These are phyloP conservation scores for Clarias gariepinus DNA, from an alignment of 2,113 vertebrate species.

Conservation along the genomic window DNA sequence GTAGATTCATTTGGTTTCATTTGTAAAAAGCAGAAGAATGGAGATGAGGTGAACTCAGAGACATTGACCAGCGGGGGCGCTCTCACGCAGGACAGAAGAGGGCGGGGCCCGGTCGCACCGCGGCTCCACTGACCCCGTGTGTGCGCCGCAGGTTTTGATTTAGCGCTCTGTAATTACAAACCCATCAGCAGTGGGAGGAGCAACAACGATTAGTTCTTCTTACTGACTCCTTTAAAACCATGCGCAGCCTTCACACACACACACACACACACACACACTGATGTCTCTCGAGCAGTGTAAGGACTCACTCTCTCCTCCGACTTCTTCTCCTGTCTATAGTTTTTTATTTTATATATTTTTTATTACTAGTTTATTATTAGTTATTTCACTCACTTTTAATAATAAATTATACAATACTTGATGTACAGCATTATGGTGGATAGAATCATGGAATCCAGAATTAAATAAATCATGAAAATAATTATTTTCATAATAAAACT, in stretches of 20 bases:
- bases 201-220: neutral
- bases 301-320: constrained; percentile 42
- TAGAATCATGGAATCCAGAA: too few species aligned
- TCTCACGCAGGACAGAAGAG: neutral
- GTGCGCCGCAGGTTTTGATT: neutral
- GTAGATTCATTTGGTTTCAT: neutral
- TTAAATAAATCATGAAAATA: too few species aligned
- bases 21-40: neutral
- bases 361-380: too few species aligned
- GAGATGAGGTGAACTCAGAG: neutral
- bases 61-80: too few species aligned
- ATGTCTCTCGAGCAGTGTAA: constrained; percentile 16
- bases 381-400: neutral
- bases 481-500: too few species aligned
- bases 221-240: neutral
- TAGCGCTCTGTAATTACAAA: neutral
- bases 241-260: constrained; percentile 7
- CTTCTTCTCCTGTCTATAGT: neutral
- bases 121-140: neutral
- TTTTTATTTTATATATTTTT: too few species aligned
- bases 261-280: constrained; percentile 36
- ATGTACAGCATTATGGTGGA: too few species aligned
- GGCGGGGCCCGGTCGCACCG: neutral
- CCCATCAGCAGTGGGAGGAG: neutral
- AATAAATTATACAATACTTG: neutral